Conservation (phyloP, 2,888 invertebrate genomes). For the Noctuana brunneofusca region DNA sequence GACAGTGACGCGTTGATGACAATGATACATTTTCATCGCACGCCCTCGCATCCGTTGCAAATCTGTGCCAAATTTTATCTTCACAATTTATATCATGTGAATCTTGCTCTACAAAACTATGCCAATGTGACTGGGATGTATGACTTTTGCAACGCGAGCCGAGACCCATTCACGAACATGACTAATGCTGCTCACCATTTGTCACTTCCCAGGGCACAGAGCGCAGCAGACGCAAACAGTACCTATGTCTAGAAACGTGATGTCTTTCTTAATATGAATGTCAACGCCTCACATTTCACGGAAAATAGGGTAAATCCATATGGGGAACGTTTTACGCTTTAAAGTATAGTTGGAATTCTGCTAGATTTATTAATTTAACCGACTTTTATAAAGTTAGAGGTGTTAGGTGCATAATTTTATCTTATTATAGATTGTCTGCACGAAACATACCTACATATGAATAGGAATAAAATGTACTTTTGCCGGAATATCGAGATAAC, state of each 20-base stretch:
- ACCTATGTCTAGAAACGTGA: not conserved
- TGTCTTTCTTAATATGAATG: not conserved
- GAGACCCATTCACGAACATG: not conserved
- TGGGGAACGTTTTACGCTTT: too few relatives aligned
- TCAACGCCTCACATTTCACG: not conserved
- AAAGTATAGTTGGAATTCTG: too few relatives aligned
- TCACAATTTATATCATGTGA: not conserved
- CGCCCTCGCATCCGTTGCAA: too few relatives aligned
- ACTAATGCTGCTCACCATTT: not conserved
- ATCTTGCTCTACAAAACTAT: not conserved
- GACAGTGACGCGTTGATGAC: too few relatives aligned
- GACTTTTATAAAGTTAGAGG: too few relatives aligned
- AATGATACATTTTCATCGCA: too few relatives aligned
- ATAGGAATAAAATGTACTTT: too few relatives aligned
- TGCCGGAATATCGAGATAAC: too few relatives aligned
- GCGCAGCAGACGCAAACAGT: not conserved
- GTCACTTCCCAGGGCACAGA: not conserved
- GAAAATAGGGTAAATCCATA: not conserved
- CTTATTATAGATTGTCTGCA: too few relatives aligned
- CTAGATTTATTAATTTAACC: too few relatives aligned
- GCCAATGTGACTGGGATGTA: not conserved
- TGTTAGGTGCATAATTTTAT: too few relatives aligned
- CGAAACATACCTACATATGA: too few relatives aligned
- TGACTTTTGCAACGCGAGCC: not conserved
- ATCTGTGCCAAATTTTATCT: not conserved